Conservation (phyloP, 2,113 vertebrate species). For the Bujurquina vittata region DNA sequence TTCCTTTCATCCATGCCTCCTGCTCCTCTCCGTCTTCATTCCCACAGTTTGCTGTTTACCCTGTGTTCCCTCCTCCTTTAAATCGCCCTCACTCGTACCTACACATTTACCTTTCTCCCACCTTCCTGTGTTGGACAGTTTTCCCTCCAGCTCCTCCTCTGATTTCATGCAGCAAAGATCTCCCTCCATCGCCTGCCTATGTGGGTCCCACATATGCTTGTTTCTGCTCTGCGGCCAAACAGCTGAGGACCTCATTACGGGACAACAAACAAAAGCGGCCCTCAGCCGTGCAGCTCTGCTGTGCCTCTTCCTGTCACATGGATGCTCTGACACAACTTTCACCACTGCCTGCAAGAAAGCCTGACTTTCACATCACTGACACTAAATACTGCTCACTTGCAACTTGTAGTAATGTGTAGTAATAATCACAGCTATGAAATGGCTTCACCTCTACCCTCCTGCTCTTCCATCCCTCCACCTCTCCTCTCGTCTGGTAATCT, state of each 20-base stretch:
- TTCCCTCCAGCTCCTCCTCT: background rate
- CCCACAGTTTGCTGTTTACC: too few species aligned
- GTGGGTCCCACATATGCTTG: background rate
- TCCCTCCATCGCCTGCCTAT: background rate
- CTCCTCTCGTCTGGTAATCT: slow-evolving; percentile 37
- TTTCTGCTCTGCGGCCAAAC: slow-evolving; percentile 19
- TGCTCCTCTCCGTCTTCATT: too few species aligned
- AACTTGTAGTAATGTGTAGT: background rate
- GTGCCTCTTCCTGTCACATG: slow-evolving; percentile 33
- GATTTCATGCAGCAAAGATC: background rate
- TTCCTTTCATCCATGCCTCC: background rate
- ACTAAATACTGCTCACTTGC: background rate
- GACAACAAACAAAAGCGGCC: slow-evolving; percentile 14
- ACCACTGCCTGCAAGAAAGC: slow-evolving; percentile 19
- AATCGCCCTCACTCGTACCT: too few species aligned
- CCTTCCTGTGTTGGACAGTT: background rate
- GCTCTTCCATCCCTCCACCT: background rate
- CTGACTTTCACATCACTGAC: background rate
- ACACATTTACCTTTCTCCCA: too few species aligned
- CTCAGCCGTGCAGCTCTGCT: background rate
- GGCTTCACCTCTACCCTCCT: background rate
- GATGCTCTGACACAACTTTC: slow-evolving; percentile 14
- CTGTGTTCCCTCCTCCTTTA: too few species aligned
- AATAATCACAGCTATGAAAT: slow-evolving; percentile 1
- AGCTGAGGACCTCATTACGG: slow-evolving; percentile 40